Conservation (phyloP, 1,140 invertebrate species). For the Cydia amplana region DNA sequence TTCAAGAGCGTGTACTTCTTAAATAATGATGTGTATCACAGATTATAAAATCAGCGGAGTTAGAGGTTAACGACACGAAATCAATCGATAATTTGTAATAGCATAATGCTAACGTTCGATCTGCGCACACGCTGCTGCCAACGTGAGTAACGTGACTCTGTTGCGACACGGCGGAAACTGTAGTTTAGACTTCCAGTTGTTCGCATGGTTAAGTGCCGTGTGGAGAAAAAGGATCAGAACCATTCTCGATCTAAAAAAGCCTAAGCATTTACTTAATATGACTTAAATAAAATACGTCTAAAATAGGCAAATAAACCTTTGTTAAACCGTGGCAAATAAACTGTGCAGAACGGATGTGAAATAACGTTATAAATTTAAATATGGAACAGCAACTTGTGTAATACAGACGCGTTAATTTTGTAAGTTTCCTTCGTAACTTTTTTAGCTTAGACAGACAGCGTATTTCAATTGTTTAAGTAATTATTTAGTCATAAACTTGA, state of each 20-base stretch:
- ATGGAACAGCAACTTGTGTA: background rate
- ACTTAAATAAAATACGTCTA: no score
- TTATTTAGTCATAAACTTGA: constrained; percentile 16
- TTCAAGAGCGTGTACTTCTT: background rate
- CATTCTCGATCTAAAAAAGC: background rate
- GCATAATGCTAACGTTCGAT: constrained; percentile 36
- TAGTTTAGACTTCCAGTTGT: constrained; percentile 33
- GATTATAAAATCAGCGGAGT: constrained; percentile 18
- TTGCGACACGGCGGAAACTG: constrained; percentile 55
- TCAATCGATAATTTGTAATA: constrained; percentile 39
- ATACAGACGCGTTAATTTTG: background rate
- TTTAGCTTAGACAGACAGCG: background rate
- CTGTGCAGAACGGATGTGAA: background rate
- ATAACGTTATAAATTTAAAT: background rate
- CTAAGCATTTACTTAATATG: no score
- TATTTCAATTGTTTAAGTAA: constrained; percentile 12
- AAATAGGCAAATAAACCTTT: no score
- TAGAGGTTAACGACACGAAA: constrained; percentile 59
- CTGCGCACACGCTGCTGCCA: constrained; percentile 48
- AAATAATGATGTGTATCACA: constrained; percentile 5
- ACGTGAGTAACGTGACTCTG: constrained; percentile 62
- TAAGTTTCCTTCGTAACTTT: constrained; percentile 2
- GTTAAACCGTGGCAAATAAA: no score
- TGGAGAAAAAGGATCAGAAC: background rate
- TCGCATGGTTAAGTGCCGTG: background rate